These are phyloP conservation scores for Emydura subglobosa DNA, from an alignment of 2,113 vertebrate genomes.

Conservation along the genomic window DNA sequence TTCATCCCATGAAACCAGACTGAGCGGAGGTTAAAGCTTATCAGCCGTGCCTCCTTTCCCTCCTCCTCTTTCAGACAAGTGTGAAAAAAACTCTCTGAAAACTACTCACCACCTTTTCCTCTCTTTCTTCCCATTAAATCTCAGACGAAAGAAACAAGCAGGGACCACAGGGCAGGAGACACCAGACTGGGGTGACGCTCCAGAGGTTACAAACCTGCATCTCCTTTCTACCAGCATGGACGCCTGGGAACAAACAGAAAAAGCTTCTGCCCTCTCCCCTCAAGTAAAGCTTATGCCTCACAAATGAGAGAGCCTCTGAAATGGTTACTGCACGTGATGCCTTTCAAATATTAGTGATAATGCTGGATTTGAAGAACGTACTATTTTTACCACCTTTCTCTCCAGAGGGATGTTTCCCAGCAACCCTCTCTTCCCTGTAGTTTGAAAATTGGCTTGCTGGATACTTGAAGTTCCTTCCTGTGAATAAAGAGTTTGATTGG, in stretches of 20 bases:
- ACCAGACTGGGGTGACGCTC: background rate
- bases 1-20: background rate
- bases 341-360: background rate
- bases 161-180: background rate
- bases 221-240: background rate
- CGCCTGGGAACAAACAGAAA: background rate
- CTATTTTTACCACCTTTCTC: background rate
- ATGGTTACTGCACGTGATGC: background rate
- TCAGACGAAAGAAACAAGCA: background rate
- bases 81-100: background rate
- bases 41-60: background rate
- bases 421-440: background rate
- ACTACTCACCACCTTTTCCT: background rate
- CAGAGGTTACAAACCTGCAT: accelerated
- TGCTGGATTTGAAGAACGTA: background rate
- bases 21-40: background rate
- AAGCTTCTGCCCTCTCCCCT: background rate
- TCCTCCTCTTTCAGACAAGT: background rate
- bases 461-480: background rate
- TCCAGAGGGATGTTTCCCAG: background rate
- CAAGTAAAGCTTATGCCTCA: background rate
- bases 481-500: background rate
- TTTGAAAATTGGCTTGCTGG: background rate
- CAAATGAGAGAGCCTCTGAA: background rate
- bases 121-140: background rate